Evolutionary conservation across 2,797 vertebrate species (phyloP).

Genomic region (Botia almorhae): DNA sequence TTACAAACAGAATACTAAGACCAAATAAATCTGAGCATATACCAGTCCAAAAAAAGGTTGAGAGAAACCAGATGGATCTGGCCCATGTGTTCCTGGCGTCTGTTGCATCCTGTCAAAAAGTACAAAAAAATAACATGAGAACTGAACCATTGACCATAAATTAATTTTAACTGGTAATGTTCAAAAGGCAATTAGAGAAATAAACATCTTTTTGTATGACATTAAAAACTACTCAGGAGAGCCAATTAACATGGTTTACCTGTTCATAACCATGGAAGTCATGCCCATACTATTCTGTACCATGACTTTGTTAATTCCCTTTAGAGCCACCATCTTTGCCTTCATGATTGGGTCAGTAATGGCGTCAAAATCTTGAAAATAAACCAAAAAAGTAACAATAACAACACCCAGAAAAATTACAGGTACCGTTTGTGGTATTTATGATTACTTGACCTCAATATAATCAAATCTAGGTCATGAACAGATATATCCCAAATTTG

Average conservation of each 20-base stretch:
- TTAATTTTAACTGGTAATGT: background rate
- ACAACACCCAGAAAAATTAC: background rate
- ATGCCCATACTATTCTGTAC: conserved; percentile 89
- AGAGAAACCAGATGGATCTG: conserved; percentile 67
- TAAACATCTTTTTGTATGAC: background rate
- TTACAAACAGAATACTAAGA: background rate
- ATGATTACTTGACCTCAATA: conserved; percentile 15
- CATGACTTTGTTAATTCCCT: conserved; percentile 99
- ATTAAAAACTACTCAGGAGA: background rate
- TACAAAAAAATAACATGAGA: background rate
- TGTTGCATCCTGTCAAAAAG: conserved; percentile 68
- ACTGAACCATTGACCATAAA: background rate
- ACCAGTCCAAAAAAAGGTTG: conserved; percentile 78
- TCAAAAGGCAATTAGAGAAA: background rate
- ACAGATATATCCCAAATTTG: no score
- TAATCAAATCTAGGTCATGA: no score
- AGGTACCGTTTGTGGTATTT: conserved; percentile 8
- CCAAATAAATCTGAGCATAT: conserved; percentile 47
- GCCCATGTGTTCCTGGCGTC: conserved; percentile 56
- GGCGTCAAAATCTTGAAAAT: conserved; percentile 86
- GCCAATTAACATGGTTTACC: conserved; percentile 71
- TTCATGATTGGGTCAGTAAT: conserved; percentile 98
- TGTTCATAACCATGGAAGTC: conserved; percentile 89
- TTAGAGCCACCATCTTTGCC: conserved; percentile 98
- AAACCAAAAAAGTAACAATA: background rate